These are phyloP conservation scores for Thaumetopoea pityocampa DNA, from an alignment of 1,140 invertebrate species.

Conservation along the genomic window DNA sequence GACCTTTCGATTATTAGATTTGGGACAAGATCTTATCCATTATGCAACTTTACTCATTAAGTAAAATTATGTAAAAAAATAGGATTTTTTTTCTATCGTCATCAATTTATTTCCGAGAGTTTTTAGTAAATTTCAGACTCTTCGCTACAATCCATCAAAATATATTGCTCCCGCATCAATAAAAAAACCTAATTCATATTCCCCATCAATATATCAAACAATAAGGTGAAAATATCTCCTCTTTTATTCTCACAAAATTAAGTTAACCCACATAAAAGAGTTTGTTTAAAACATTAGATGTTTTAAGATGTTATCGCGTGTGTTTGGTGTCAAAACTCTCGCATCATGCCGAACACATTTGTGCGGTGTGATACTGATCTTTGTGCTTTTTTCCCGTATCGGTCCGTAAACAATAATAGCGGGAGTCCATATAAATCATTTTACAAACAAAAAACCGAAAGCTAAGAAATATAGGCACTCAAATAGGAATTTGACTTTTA, in stretches of 20 bases:
- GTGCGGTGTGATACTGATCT: slow-evolving; percentile 55
- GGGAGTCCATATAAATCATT: slow-evolving; percentile 71
- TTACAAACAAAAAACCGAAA: slow-evolving; percentile 34
- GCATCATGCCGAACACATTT: slow-evolving; percentile 72
- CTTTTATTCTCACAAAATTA: slow-evolving; percentile 68
- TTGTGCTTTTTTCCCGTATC: slow-evolving; percentile 55
- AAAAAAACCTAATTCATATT: slow-evolving; percentile 26
- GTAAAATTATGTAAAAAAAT: too few species aligned
- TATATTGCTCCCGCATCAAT: slow-evolving; percentile 22
- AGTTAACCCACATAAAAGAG: slow-evolving; percentile 70
- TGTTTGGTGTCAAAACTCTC: slow-evolving; percentile 74
- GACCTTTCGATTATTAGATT: too few species aligned
- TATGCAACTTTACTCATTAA: too few species aligned
- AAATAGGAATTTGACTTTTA: slow-evolving; percentile 6
- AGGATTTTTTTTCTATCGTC: neutral
- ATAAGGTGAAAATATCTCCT: slow-evolving; percentile 39
- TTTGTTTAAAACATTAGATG: slow-evolving; percentile 74
- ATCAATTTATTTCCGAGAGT: neutral
- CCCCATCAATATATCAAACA: slow-evolving; percentile 43
- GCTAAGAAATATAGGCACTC: neutral
- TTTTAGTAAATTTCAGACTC: neutral
- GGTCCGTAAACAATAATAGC: slow-evolving; percentile 70
- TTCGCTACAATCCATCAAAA: slow-evolving; percentile 5
- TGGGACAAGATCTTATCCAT: too few species aligned
- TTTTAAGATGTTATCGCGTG: slow-evolving; percentile 67